phyloP scores from a whole-genome alignment of 2,888 invertebrate species.

The Platerodrilus igneus region DNA sequence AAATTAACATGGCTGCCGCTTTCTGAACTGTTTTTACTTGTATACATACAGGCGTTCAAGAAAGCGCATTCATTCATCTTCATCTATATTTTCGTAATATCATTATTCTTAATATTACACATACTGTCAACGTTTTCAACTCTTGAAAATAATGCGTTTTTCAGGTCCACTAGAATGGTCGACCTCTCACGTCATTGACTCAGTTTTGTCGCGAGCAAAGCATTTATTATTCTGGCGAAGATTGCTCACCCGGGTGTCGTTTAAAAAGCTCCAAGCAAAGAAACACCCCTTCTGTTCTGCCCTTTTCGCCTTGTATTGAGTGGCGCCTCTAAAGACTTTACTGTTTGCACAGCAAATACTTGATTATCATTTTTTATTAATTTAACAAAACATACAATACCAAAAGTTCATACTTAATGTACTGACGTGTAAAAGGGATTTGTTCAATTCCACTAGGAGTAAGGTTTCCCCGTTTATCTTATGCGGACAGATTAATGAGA shows the following conservation, averaged over 20 bases:
- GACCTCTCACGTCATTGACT: conserved; percentile 28
- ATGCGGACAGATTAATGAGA: conserved; percentile 10
- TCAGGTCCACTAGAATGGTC: conserved; percentile 18
- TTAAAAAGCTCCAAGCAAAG: conserved; percentile 37
- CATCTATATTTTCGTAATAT: conserved; percentile 23
- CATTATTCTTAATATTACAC: conserved; percentile 18
- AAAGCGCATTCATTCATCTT: conserved; percentile 23
- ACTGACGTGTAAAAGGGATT: conserved; percentile 20
- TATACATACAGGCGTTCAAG: no score
- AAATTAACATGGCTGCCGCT: no score
- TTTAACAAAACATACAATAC: no score
- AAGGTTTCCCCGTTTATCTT: conserved; percentile 6
- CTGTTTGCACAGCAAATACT: conserved; percentile 33
- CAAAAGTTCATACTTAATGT: no score
- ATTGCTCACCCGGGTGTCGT: conserved; percentile 38
- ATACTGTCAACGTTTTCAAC: no score
- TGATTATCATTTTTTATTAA: conserved; percentile 41
- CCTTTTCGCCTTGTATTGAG: conserved; percentile 26
- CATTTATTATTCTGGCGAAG: conserved; percentile 36
- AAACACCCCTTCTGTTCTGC: conserved; percentile 26
- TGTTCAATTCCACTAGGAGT: neutral
- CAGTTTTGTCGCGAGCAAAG: conserved; percentile 32
- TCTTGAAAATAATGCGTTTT: conserved; percentile 11
- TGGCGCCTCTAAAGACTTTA: conserved; percentile 30
- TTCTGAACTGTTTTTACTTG: no score